These are phyloP conservation scores for Callaeas wilsoni DNA, from an alignment of 2,113 vertebrate genomes.

Conservation along the genomic window DNA sequence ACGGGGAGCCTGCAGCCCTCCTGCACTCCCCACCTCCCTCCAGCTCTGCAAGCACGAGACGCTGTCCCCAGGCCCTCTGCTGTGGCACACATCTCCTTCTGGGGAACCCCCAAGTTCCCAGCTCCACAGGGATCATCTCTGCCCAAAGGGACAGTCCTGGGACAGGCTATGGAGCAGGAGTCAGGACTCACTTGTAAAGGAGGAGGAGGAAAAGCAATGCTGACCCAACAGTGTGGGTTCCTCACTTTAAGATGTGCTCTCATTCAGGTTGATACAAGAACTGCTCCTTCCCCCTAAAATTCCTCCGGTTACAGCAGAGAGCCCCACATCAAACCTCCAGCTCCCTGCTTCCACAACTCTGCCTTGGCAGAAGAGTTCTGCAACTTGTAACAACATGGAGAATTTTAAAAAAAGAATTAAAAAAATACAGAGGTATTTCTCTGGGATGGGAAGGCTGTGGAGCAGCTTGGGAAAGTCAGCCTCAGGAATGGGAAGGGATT, in stretches of 20 bases:
- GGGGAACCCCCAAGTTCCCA: not conserved
- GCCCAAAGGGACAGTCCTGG: not conserved
- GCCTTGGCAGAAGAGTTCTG: not conserved
- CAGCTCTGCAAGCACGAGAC: not conserved
- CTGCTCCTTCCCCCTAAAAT: not conserved
- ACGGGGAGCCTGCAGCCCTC: not conserved
- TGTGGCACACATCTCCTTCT: not conserved
- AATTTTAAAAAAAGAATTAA: not conserved
- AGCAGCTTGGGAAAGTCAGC: not conserved
- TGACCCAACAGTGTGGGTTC: not conserved
- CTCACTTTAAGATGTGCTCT: not conserved
- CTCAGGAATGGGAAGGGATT: not conserved
- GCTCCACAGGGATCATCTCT: not conserved
- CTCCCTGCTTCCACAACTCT: not conserved
- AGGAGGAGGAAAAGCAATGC: not conserved
- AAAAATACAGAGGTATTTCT: not conserved
- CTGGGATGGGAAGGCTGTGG: not conserved
- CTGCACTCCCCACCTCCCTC: not conserved
- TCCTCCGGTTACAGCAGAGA: not conserved
- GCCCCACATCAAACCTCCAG: not conserved
- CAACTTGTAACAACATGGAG: not conserved
- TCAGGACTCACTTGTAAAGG: accelerated
- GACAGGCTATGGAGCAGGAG: not conserved
- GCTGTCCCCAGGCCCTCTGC: not conserved
- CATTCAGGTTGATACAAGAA: accelerated